These are phyloP conservation scores for Empidonax alnorum DNA, from an alignment of 2,113 vertebrate genomes.

Conservation along the genomic window DNA sequence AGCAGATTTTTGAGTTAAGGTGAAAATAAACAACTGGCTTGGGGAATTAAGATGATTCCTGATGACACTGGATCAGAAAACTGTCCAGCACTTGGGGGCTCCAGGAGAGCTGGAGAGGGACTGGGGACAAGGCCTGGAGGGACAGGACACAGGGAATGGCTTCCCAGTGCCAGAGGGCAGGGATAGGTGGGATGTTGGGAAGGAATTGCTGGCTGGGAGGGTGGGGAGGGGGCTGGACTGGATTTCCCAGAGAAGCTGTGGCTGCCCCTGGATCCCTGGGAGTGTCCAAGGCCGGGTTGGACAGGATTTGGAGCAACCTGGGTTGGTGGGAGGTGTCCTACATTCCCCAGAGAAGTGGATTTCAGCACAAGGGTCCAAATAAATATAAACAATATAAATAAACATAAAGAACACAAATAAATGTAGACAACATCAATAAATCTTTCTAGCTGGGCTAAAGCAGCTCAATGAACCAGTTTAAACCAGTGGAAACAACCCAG, in stretches of 20 bases:
- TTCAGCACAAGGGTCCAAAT: not conserved
- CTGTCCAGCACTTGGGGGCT: not conserved
- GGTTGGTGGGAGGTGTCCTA: not conserved
- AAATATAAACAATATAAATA: not conserved
- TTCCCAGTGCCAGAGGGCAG: not conserved
- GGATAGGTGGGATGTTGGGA: not conserved
- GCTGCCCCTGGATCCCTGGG: not conserved
- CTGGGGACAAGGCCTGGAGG: not conserved
- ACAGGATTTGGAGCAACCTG: not conserved
- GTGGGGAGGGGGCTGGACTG: not conserved
- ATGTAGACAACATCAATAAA: not conserved
- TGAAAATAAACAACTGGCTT: not conserved
- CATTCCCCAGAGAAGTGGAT: not conserved
- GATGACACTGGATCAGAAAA: not conserved
- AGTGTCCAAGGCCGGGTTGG: not conserved
- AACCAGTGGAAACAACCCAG: not conserved
- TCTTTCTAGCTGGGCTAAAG: not conserved
- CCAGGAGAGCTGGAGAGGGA: not conserved
- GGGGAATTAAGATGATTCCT: not conserved
- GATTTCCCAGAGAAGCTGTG: not conserved
- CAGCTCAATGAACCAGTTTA: not conserved
- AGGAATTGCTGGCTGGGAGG: not conserved
- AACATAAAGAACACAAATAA: not conserved
- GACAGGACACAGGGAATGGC: not conserved
- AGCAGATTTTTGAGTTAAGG: not conserved